phyloP scores from a whole-genome alignment of 2,113 vertebrate genomes.

The Brachyistius frenatus region DNA sequence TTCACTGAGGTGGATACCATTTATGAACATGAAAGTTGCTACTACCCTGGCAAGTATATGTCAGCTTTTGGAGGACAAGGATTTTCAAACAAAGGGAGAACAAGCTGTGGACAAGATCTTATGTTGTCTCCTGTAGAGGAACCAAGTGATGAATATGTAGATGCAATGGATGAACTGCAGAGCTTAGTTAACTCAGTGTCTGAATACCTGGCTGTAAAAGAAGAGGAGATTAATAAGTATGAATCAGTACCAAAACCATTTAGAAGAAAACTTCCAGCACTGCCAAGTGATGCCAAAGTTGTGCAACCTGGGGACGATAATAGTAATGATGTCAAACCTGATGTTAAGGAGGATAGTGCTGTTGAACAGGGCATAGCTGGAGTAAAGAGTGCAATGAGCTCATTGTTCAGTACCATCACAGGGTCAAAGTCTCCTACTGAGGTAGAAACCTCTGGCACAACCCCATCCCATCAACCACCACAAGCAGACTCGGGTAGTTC shows the following conservation, averaged over 20 bases:
- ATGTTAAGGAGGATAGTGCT: slow-evolving; percentile 68
- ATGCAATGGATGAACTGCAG: slow-evolving; percentile 92
- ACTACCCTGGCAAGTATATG: slow-evolving; percentile 55
- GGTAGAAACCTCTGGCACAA: slow-evolving; percentile 45
- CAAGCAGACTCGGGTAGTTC: slow-evolving; percentile 81
- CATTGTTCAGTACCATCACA: slow-evolving; percentile 88
- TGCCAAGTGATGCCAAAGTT: slow-evolving; percentile 61
- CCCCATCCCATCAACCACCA: slow-evolving; percentile 45
- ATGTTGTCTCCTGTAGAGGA: slow-evolving; percentile 83
- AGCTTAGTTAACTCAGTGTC: slow-evolving; percentile 94
- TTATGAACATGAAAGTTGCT: slow-evolving; percentile 78
- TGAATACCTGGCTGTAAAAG: slow-evolving; percentile 94
- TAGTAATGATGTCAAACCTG: slow-evolving; percentile 38
- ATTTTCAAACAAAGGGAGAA: slow-evolving; percentile 59
- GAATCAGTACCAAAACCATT: slow-evolving; percentile 83
- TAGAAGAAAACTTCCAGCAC: slow-evolving; percentile 74
- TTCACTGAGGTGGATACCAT: slow-evolving; percentile 71
- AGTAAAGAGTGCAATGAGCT: slow-evolving; percentile 90
- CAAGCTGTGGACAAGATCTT: slow-evolving; percentile 65
- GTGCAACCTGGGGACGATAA: slow-evolving; percentile 34
- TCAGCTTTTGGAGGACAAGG: slow-evolving; percentile 54
- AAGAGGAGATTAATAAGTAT: slow-evolving; percentile 94
- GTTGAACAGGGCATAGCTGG: slow-evolving; percentile 82
- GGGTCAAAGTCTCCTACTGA: slow-evolving; percentile 84
- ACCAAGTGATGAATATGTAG: slow-evolving; percentile 84